These are phyloP conservation scores for Yponomeuta evonymella DNA, from an alignment of 2,888 invertebrate genomes.

Conservation along the genomic window DNA sequence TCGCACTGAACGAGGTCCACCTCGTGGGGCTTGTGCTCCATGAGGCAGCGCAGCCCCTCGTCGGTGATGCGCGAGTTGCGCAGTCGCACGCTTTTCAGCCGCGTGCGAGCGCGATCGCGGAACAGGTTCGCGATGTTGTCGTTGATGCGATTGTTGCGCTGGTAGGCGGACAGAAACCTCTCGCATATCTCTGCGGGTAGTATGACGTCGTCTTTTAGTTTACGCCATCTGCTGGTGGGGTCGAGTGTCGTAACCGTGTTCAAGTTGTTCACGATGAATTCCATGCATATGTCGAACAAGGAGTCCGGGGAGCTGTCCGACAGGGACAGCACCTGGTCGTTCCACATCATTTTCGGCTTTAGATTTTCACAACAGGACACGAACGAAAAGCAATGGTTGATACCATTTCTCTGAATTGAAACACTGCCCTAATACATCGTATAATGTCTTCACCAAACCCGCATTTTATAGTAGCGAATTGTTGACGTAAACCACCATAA, in stretches of 20 bases:
- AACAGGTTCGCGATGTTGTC: slow-evolving; percentile 84
- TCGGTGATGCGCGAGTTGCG: slow-evolving; percentile 84
- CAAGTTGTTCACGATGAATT: slow-evolving; percentile 78
- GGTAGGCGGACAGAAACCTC: slow-evolving; percentile 77
- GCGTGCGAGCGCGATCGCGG: slow-evolving; percentile 79
- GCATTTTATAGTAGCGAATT: background rate
- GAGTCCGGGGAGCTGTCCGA: slow-evolving; percentile 73
- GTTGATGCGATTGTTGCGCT: slow-evolving; percentile 73
- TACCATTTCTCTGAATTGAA: slow-evolving; percentile 4
- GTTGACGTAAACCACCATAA: background rate
- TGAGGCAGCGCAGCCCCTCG: slow-evolving; percentile 80
- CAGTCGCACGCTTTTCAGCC: slow-evolving; percentile 81
- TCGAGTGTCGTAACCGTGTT: slow-evolving; percentile 76
- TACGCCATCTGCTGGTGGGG: slow-evolving; percentile 56
- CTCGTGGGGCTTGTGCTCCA: slow-evolving; percentile 83
- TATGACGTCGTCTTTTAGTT: slow-evolving; percentile 77
- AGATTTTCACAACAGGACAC: background rate
- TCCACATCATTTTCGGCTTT: slow-evolving; percentile 11
- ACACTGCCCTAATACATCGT: background rate
- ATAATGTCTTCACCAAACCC: background rate
- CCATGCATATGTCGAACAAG: slow-evolving; percentile 79
- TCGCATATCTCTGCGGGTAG: slow-evolving; percentile 85
- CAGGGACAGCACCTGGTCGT: slow-evolving; percentile 30
- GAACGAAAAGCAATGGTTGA: slow-evolving; percentile 4
- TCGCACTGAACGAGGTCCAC: slow-evolving; percentile 86